phyloP scores from a whole-genome alignment of 2,113 vertebrate genomes.

The Paratilapia polleni region DNA sequence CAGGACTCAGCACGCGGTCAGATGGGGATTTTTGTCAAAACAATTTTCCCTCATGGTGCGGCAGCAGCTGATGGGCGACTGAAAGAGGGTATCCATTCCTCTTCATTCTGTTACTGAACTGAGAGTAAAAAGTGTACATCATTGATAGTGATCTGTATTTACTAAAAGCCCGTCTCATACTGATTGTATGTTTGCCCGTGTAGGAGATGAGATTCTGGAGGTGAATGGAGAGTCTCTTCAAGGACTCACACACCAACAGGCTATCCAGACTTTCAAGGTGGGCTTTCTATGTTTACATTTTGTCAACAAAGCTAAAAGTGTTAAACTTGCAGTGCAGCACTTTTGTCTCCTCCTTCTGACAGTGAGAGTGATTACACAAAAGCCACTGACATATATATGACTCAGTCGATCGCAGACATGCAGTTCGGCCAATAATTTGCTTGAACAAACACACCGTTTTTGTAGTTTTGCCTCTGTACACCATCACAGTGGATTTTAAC shows the following conservation, averaged over 20 bases:
- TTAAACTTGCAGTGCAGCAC: neutral
- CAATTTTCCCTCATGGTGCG: conserved; percentile 93
- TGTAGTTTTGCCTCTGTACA: neutral
- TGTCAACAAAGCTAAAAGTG: neutral
- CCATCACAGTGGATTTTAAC: too few relatives aligned
- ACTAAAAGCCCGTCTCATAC: neutral
- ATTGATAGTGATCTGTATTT: neutral
- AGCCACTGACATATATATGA: neutral
- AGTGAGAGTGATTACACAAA: neutral
- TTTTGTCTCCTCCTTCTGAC: neutral
- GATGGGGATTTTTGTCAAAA: conserved; percentile 99
- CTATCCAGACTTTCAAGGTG: conserved; percentile 98
- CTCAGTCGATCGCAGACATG: neutral
- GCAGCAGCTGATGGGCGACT: conserved; percentile 94
- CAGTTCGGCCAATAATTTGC: neutral
- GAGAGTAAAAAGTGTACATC: neutral
- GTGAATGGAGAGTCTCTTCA: conserved; percentile 96
- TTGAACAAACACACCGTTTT: neutral
- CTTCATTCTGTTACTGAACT: neutral
- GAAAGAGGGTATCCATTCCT: conserved; percentile 87
- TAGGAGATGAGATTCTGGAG: conserved; percentile 94
- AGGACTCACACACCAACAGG: conserved; percentile 94
- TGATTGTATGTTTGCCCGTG: neutral
- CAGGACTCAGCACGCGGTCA: conserved; percentile 94
- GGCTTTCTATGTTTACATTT: neutral